A percentile compares a stretch with the other conserved stretches of the same genome.
Conservation (phyloP, 2,113 vertebrate genomes). For the Rhynchopsitta pachyrhyncha region DNA sequence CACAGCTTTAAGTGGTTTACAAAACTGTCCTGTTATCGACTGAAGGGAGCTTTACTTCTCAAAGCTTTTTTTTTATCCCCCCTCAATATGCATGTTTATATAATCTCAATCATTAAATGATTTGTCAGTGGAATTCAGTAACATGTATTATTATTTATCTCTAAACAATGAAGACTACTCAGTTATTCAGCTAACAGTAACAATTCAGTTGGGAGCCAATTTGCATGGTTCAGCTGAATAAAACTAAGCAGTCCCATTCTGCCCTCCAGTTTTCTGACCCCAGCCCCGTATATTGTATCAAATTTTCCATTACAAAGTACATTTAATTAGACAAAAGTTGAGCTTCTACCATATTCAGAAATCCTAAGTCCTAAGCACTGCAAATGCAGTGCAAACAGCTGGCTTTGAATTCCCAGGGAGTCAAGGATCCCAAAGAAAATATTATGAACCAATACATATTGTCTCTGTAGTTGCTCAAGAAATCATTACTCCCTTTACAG, state of each 20-base stretch:
- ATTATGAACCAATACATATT: neutral
- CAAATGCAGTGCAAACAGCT: neutral
- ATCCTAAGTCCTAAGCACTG: neutral
- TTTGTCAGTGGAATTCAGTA: constrained; percentile 64
- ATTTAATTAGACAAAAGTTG: constrained; percentile 67
- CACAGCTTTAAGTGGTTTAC: constrained; percentile 90
- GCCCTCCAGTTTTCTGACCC: constrained; percentile 39
- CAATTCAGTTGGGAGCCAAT: constrained; percentile 35
- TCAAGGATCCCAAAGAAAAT: constrained; percentile 29
- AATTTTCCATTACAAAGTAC: constrained; percentile 60
- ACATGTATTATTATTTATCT: constrained; percentile 68
- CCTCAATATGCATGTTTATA: constrained; percentile 46
- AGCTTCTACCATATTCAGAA: constrained; percentile 49
- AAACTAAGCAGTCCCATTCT: constrained; percentile 17
- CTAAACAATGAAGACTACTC: constrained; percentile 67
- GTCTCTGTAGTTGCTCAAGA: constrained; percentile 3
- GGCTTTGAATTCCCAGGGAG: constrained; percentile 10
- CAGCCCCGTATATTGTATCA: constrained; percentile 31
- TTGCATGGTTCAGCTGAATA: constrained; percentile 28
- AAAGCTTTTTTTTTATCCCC: neutral
- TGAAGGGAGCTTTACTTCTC: constrained; percentile 68
- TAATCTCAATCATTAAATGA: constrained; percentile 72
- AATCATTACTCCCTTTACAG: neutral
- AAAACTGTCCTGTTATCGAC: constrained; percentile 88
- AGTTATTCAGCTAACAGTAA: constrained; percentile 51